Conservation (phyloP, 2,797 vertebrate species). For the Orestias chungarensis region DNA sequence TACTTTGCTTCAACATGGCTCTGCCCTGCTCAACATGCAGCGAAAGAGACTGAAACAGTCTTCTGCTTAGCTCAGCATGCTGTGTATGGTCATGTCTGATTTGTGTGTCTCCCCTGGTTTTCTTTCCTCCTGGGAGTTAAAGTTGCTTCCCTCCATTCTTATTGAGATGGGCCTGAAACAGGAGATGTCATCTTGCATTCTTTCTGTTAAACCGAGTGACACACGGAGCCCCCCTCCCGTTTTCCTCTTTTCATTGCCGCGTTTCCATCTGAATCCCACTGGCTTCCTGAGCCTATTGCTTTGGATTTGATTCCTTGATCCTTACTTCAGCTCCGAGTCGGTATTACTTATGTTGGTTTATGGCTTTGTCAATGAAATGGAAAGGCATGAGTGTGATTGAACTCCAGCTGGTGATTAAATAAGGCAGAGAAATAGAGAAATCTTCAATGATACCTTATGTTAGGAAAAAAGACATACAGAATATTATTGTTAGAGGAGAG, state of each 20-base stretch:
- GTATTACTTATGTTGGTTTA: conserved; percentile 52
- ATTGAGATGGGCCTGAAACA: conserved; percentile 62
- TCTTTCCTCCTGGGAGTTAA: conserved; percentile 40
- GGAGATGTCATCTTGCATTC: conserved; percentile 68
- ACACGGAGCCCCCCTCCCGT: conserved; percentile 25
- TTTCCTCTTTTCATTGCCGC: conserved; percentile 10
- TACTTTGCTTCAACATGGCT: conserved; percentile 11
- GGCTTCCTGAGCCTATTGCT: conserved; percentile 46
- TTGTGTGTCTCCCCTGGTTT: conserved; percentile 41
- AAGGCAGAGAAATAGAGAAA: conserved; percentile 20
- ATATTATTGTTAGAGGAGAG: conserved; percentile 1
- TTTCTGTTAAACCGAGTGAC: conserved; percentile 50
- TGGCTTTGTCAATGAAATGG: conserved; percentile 65
- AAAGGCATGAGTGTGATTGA: conserved; percentile 39
- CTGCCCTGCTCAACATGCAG: conserved; percentile 38
- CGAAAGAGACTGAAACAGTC: conserved; percentile 36
- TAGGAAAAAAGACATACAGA: conserved; percentile 21
- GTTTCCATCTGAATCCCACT: conserved; percentile 19
- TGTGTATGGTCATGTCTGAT: conserved; percentile 39
- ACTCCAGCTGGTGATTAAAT: conserved; percentile 36
- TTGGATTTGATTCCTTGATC: conserved; percentile 39
- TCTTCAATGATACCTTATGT: conserved; percentile 24
- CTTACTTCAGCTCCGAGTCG: conserved; percentile 12
- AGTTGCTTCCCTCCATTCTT: conserved; percentile 62
- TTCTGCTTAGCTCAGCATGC: conserved; percentile 63